Conservation (phyloP, 1,140 invertebrate genomes). For the Anagrus nilaparvatae region DNA sequence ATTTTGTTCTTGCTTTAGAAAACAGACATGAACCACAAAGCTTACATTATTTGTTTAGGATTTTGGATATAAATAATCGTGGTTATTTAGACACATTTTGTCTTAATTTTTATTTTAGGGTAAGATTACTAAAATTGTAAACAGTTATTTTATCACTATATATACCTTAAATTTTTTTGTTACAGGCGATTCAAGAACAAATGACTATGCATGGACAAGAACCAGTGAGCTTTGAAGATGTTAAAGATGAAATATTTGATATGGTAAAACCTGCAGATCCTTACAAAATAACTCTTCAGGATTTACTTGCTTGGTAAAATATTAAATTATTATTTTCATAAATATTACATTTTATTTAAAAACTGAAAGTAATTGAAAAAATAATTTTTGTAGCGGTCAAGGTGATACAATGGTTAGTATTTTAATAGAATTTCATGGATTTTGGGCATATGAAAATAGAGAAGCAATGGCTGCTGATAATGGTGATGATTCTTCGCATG, state of each 20-base stretch:
- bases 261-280: constrained; percentile 89
- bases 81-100: constrained; percentile 86
- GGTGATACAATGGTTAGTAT: constrained; percentile 91
- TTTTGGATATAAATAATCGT: constrained; percentile 81
- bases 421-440: constrained; percentile 90
- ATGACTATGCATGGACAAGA: constrained; percentile 76
- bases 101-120: constrained; percentile 88
- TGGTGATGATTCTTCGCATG: constrained; percentile 39
- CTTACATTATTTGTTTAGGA: constrained; percentile 83
- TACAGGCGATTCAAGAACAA: constrained; percentile 79
- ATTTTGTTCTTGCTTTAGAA: constrained; percentile 88
- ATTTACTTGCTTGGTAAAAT: constrained; percentile 56
- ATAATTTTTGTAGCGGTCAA: constrained; percentile 59
- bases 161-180: constrained; percentile 10
- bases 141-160: constrained; percentile 5
- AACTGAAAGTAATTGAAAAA: constrained; percentile 6
- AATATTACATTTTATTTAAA: constrained; percentile 6
- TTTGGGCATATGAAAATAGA: constrained; percentile 92
- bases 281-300: constrained; percentile 75
- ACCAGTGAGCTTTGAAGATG: constrained; percentile 82
- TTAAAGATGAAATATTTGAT: constrained; percentile 96
- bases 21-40: constrained; percentile 86
- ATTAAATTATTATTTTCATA: constrained; percentile 5
- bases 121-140: constrained; percentile 34
- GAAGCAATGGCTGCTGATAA: constrained; percentile 61